phyloP scores from a whole-genome alignment of 1,140 invertebrate species.

The Brachionus paranguensis region DNA sequence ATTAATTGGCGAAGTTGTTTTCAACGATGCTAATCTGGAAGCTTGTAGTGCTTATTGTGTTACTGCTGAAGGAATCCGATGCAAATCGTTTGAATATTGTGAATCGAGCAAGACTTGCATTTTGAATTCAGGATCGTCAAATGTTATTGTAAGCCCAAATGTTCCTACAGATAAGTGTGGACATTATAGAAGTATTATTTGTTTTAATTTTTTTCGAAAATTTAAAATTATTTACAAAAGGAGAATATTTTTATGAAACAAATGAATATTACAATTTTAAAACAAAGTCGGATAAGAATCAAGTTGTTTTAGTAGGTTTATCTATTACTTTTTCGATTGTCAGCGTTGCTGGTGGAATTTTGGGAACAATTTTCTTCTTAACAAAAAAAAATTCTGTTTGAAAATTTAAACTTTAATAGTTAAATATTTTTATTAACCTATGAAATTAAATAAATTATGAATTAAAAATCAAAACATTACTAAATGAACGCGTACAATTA shows the following conservation, averaged over 20 bases:
- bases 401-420: not conserved
- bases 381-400: not conserved
- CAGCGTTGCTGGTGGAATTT: not conserved
- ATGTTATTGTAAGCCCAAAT: not conserved
- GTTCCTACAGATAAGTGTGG: conserved; percentile 9
- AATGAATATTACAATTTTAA: conserved; percentile 19
- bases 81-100: conserved; percentile 27
- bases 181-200: conserved; percentile 24
- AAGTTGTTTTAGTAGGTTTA: not conserved
- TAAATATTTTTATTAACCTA: not conserved
- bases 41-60: conserved; percentile 8
- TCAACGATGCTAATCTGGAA: not conserved
- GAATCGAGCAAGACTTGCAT: conserved; percentile 12
- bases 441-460: not conserved
- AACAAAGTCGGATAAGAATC: not conserved
- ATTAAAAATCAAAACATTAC: not conserved
- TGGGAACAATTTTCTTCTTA: conserved; percentile 20
- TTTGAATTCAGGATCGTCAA: not conserved
- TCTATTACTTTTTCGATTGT: not conserved
- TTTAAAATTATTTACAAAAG: not conserved
- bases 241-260: conserved; percentile 38
- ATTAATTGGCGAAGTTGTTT: not conserved
- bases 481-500: not conserved
- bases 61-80: not conserved
- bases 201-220: not conserved